These are phyloP conservation scores for Axis porcinus DNA, from an alignment of 2,113 vertebrate genomes.

Conservation along the genomic window DNA sequence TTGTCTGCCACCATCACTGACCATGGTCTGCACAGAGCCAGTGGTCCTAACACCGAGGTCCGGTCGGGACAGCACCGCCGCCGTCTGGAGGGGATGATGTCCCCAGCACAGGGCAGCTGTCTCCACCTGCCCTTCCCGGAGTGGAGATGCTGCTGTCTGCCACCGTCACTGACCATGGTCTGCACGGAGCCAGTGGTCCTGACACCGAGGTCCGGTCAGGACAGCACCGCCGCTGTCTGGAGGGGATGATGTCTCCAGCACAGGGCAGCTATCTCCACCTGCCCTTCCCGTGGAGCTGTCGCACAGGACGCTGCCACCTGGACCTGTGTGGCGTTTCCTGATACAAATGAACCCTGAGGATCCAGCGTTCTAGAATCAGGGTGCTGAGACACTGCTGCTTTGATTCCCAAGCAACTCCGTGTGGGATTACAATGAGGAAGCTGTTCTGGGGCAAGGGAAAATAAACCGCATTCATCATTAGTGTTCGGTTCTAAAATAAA, in stretches of 20 bases:
- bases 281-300: neutral
- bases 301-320: neutral
- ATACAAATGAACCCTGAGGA: neutral
- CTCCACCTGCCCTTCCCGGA: neutral
- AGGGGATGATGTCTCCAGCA: accelerated
- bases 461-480: neutral
- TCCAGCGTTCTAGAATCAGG: neutral
- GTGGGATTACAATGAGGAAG: neutral
- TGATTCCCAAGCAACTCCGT: neutral
- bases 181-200: neutral
- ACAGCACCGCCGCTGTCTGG: accelerated
- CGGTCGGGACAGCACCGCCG: accelerated
- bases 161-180: accelerated
- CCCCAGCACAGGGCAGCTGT: accelerated
- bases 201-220: neutral
- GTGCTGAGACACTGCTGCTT: neutral
- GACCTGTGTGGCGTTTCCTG: neutral
- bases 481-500: neutral
- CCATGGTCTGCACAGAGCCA: neutral
- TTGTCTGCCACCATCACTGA: neutral
- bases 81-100: neutral
- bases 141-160: accelerated
- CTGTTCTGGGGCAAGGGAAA: neutral
- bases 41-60: neutral
- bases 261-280: neutral